These are phyloP conservation scores for Lydus trimaculatus DNA, from an alignment of 2,888 invertebrate species.

Conservation along the genomic window DNA sequence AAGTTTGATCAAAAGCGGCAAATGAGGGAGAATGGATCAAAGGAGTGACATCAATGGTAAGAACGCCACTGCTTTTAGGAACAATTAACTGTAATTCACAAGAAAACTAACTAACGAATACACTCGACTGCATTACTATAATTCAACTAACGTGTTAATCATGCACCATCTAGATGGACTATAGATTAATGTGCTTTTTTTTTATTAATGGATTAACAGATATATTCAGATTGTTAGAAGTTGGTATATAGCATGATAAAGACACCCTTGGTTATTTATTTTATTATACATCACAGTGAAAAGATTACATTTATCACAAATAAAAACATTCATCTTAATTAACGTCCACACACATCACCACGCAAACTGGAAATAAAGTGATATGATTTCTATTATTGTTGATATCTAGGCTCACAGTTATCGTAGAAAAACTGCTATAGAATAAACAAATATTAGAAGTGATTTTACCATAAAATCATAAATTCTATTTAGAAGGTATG, in stretches of 20 bases:
- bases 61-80: too few relatives aligned
- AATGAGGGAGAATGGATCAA: too few relatives aligned
- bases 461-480: not conserved
- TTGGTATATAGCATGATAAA: conserved; percentile 12
- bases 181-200: not conserved
- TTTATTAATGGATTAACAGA: not conserved
- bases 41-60: too few relatives aligned
- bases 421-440: not conserved
- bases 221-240: not conserved
- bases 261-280: not conserved
- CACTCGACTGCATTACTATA: too few relatives aligned
- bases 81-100: too few relatives aligned
- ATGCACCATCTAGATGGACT: too few relatives aligned
- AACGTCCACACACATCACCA: conserved; percentile 12
- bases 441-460: not conserved
- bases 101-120: too few relatives aligned
- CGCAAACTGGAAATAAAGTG: not conserved
- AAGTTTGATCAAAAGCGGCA: too few relatives aligned
- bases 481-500: not conserved
- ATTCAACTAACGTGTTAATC: too few relatives aligned
- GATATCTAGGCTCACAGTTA: not conserved
- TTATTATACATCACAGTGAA: not conserved
- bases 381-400: not conserved
- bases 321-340: conserved; percentile 24
- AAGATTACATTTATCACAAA: conserved; percentile 7